Evolutionary conservation across 2,888 invertebrate genomes (phyloP).

Genomic region (Habroteleia sp.): DNA sequence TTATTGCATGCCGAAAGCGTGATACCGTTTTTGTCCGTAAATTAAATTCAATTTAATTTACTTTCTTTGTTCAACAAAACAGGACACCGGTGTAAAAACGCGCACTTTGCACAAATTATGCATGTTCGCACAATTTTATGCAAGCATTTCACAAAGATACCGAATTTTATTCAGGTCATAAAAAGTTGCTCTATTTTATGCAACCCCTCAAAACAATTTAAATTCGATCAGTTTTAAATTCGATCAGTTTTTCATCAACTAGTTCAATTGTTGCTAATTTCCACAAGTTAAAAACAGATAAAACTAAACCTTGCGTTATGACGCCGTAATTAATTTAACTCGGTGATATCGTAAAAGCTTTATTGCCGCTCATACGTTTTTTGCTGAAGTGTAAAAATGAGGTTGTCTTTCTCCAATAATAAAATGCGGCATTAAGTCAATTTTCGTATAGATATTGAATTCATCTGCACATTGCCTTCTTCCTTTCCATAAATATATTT

Average conservation of each 20-base stretch:
- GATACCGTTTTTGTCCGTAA: slow-evolving; percentile 30
- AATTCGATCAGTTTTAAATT: too few relatives aligned
- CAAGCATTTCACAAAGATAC: too few relatives aligned
- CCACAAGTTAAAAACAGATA: slow-evolving; percentile 5
- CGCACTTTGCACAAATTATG: too few relatives aligned
- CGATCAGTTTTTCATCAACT: background rate
- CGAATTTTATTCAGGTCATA: too few relatives aligned
- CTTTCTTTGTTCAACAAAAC: background rate
- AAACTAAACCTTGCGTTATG: slow-evolving; percentile 6
- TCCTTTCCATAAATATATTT: background rate
- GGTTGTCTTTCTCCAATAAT: slow-evolving; percentile 4
- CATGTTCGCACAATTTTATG: too few relatives aligned
- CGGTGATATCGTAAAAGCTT: slow-evolving; percentile 40
- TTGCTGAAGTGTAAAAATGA: slow-evolving; percentile 12
- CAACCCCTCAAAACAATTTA: too few relatives aligned
- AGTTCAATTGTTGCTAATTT: slow-evolving; percentile 1
- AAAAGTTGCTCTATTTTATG: too few relatives aligned
- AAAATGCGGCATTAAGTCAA: slow-evolving; percentile 17
- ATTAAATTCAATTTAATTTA: background rate
- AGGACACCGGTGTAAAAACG: too few relatives aligned
- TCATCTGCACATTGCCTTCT: background rate
- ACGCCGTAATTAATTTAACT: slow-evolving; percentile 29
- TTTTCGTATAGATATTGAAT: background rate
- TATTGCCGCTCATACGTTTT: slow-evolving; percentile 16
- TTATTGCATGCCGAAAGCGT: slow-evolving; percentile 42